Evolutionary conservation across 1,140 invertebrate genomes (phyloP).

Genomic region (Drosophila pandora): DNA sequence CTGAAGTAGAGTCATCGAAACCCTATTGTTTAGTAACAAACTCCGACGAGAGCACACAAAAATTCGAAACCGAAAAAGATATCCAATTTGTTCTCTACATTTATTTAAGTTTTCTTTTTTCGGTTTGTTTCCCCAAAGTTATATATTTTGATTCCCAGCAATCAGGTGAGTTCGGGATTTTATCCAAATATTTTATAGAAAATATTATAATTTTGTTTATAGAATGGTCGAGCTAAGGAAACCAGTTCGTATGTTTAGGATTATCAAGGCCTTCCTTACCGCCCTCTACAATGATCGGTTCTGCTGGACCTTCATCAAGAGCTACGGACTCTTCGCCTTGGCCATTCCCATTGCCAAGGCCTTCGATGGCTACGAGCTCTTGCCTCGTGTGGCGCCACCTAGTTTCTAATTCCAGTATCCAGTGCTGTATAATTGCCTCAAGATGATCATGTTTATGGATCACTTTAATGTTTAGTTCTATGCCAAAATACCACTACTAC

Average conservation of each 20-base stretch:
- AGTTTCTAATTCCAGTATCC: neutral
- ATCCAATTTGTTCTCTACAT: neutral
- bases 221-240: conserved; percentile 14
- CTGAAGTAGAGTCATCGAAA: neutral
- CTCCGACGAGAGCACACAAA: neutral
- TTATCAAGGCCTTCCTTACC: neutral
- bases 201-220: too few relatives aligned
- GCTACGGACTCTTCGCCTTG: conserved; percentile 43
- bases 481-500: neutral
- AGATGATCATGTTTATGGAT: too few relatives aligned
- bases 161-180: neutral
- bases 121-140: neutral
- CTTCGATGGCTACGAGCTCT: conserved; percentile 8
- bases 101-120: neutral
- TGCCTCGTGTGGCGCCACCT: neutral
- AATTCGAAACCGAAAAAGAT: neutral
- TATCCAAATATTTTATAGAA: too few relatives aligned
- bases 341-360: conserved; percentile 25
- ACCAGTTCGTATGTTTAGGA: neutral
- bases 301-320: conserved; percentile 48
- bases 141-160: neutral
- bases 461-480: too few relatives aligned
- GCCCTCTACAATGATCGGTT: conserved; percentile 44
- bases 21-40: neutral
- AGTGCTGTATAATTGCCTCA: too few relatives aligned